Evolutionary conservation across 2,797 vertebrate genomes (phyloP).

Genomic region (Hemitrygon akajei): DNA sequence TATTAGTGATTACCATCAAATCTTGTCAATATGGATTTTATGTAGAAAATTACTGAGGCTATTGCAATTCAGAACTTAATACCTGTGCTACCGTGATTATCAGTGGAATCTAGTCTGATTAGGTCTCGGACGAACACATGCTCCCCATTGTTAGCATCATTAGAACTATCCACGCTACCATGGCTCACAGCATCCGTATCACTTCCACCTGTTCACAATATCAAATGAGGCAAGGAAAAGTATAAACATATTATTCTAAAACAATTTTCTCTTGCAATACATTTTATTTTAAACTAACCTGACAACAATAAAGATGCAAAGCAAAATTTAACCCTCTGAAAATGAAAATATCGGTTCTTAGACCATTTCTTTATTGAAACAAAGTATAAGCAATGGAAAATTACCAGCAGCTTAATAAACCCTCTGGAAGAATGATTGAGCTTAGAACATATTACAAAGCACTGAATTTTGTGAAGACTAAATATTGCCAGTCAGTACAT

Average conservation of each 20-base stretch:
- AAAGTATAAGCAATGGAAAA: not conserved
- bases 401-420: not conserved
- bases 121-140: conserved; percentile 67
- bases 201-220: conserved; percentile 52
- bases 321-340: not conserved
- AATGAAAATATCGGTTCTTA: not conserved
- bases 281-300: not conserved
- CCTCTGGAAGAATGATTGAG: too few relatives aligned
- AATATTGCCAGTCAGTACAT: not conserved
- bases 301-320: not conserved
- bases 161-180: conserved; percentile 76
- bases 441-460: not conserved
- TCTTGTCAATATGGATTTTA: not conserved
- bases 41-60: not conserved
- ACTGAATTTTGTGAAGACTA: not conserved
- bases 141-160: conserved; percentile 72
- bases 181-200: conserved; percentile 79
- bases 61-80: conserved; percentile 48
- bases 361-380: not conserved
- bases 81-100: conserved; percentile 78
- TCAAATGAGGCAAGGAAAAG: not conserved
- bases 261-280: not conserved
- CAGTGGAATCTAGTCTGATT: conserved; percentile 65
- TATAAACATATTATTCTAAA: conserved; percentile 2
- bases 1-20: not conserved